A percentile compares a stretch with the other conserved stretches of the same genome.
Evolutionary conservation across 2,113 vertebrate genomes (phyloP).

Genomic region (Nothoprocta perdicaria): DNA sequence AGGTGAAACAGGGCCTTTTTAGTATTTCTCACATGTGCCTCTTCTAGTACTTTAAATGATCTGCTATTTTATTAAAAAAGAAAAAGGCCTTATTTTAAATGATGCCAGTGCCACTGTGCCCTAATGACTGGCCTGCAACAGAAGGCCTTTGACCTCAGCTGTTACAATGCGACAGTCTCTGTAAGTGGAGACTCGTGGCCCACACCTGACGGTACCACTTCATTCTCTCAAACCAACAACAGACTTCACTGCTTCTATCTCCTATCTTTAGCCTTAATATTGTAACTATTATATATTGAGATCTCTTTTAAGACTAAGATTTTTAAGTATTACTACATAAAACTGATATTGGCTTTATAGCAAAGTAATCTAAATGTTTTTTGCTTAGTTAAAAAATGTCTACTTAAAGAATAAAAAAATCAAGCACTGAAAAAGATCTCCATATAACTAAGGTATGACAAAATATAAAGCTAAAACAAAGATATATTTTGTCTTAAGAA

Average conservation of each 20-base stretch:
- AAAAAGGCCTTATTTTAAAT: not conserved
- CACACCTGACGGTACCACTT: not conserved
- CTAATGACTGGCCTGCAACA: not conserved
- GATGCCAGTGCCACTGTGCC: not conserved
- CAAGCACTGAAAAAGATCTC: not conserved
- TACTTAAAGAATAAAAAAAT: not conserved
- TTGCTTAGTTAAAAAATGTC: not conserved
- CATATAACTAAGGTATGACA: not conserved
- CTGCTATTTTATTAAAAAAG: not conserved
- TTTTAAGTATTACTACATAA: slow-evolving; percentile 18
- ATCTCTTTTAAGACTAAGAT: not conserved
- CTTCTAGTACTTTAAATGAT: not conserved
- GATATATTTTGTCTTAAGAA: not conserved
- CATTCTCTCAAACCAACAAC: not conserved
- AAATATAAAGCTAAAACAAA: not conserved
- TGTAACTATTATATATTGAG: not conserved
- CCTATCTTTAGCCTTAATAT: not conserved
- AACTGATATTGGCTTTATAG: slow-evolving; percentile 33
- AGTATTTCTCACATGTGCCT: not conserved
- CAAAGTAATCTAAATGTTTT: not conserved
- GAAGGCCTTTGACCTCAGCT: not conserved
- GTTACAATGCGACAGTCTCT: not conserved
- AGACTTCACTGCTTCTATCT: not conserved
- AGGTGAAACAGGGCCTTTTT: not conserved
- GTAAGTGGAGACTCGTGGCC: not conserved